These are phyloP conservation scores for Miniopterus natalensis DNA, from an alignment of 2,113 vertebrate genomes.

Conservation along the genomic window DNA sequence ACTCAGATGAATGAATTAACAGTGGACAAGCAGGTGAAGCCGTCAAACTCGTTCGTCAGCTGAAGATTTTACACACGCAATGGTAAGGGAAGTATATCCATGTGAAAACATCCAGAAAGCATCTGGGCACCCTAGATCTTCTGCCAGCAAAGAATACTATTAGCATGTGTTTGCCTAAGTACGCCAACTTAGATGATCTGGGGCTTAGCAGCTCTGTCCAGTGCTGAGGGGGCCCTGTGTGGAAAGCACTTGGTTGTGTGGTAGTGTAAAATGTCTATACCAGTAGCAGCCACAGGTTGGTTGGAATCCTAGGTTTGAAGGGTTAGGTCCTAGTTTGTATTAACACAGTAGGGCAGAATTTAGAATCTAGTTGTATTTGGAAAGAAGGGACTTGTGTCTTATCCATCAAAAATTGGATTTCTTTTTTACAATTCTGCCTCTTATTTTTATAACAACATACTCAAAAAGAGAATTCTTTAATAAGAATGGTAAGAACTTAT, in stretches of 20 bases:
- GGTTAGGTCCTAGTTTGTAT: not conserved
- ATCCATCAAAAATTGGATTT: not conserved
- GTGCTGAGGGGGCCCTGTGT: not conserved
- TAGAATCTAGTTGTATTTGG: not conserved
- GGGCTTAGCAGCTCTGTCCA: not conserved
- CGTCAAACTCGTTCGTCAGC: not conserved
- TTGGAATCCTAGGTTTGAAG: not conserved
- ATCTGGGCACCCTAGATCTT: not conserved
- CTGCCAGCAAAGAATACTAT: not conserved
- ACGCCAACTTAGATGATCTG: not conserved
- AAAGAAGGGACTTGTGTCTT: not conserved
- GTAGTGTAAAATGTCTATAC: not conserved
- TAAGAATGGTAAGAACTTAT: not conserved
- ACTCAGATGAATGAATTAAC: not conserved
- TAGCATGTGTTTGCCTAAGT: not conserved
- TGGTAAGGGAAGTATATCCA: not conserved
- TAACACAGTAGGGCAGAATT: not conserved
- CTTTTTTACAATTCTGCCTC: not conserved
- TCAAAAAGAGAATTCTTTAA: constrained; percentile 39
- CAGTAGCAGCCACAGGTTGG: not conserved
- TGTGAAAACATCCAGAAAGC: not conserved
- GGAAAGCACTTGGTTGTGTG: not conserved
- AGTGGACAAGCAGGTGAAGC: not conserved
- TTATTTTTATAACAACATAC: not conserved
- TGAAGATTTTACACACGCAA: not conserved